Conservation (phyloP, 2,797 vertebrate genomes). For the Dromococcyx pavoninus region DNA sequence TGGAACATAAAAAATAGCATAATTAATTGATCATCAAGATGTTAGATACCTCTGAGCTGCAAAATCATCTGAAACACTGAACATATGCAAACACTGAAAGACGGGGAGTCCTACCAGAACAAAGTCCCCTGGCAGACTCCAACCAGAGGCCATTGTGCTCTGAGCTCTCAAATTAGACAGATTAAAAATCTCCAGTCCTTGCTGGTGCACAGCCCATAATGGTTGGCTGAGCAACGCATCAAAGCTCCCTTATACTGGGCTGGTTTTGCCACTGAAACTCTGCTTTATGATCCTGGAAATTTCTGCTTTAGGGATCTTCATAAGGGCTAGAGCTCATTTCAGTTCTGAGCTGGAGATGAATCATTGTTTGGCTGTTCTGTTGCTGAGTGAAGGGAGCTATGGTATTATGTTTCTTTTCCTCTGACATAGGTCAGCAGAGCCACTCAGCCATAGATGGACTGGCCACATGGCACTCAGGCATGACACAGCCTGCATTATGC, state of each 20-base stretch:
- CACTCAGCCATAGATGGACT: neutral
- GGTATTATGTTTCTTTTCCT: neutral
- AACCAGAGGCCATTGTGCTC: neutral
- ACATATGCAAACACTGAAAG: rapidly evolving
- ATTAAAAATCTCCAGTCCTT: neutral
- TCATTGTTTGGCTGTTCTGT: rapidly evolving
- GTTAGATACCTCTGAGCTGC: neutral
- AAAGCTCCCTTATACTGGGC: rapidly evolving
- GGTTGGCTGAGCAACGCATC: rapidly evolving
- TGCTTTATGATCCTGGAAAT: neutral
- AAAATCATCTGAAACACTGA: neutral
- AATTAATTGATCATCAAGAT: no score
- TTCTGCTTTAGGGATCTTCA: neutral
- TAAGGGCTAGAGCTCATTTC: neutral
- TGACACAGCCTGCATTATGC: neutral
- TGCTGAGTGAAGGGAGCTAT: neutral
- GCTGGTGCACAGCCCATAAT: neutral
- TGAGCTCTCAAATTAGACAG: neutral
- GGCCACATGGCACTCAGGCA: neutral
- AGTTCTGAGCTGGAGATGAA: neutral
- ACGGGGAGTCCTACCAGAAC: neutral
- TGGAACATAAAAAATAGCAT: neutral
- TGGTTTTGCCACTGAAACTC: neutral
- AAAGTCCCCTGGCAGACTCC: neutral
- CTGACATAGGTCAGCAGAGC: neutral